Percentiles rank a stretch among this genome's conserved stretches.
These are phyloP conservation scores for Daktulosphaira vitifoliae DNA, from an alignment of 1,140 invertebrate species.

Conservation along the genomic window DNA sequence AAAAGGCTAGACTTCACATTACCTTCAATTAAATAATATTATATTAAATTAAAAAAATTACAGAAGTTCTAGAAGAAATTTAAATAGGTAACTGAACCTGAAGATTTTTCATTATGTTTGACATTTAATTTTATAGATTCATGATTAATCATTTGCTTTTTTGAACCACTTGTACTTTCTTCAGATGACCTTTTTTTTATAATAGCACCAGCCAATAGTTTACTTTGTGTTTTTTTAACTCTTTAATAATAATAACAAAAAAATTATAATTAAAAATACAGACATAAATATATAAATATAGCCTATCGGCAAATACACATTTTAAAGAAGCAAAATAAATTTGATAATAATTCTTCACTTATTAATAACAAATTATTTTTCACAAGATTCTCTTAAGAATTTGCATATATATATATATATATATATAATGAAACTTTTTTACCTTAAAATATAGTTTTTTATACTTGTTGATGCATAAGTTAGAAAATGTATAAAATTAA, in stretches of 20 bases:
- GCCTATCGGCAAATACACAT: not conserved
- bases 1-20: not conserved
- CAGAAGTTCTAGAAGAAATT: too few species aligned
- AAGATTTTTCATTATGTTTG: not conserved
- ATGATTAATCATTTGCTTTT: not conserved
- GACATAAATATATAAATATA: constrained; percentile 1
- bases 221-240: constrained; percentile 48
- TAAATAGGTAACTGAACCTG: not conserved
- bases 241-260: constrained; percentile 37
- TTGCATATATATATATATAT: too few species aligned
- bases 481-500: constrained; percentile 9
- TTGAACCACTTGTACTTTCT: not conserved
- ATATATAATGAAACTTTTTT: too few species aligned
- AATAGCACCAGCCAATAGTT: constrained; percentile 52
- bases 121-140: not conserved
- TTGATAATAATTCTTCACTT: not conserved
- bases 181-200: constrained; percentile 46
- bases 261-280: constrained; percentile 17
- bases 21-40: not conserved
- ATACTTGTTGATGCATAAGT: too few species aligned
- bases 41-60: too few species aligned
- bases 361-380: too few species aligned
- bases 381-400: too few species aligned
- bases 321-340: not conserved
- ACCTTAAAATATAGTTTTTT: too few species aligned